Conservation (phyloP, 2,797 vertebrate species). For the Pitangus sulphuratus region DNA sequence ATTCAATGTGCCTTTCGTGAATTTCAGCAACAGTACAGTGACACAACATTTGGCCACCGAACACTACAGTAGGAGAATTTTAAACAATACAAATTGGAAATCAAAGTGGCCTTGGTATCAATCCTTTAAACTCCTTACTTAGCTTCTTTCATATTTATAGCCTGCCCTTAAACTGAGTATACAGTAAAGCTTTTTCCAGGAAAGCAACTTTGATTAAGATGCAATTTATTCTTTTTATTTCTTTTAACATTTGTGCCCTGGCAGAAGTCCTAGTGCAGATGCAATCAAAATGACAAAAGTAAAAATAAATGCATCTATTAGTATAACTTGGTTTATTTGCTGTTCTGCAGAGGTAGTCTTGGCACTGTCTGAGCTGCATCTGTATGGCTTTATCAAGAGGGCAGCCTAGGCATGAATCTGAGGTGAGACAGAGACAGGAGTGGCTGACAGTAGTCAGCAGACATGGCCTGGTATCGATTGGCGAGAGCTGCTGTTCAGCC, state of each 20-base stretch:
- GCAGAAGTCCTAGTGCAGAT: neutral
- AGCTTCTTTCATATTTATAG: neutral
- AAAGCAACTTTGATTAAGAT: slow-evolving; percentile 8
- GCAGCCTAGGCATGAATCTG: neutral
- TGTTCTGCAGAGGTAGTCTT: neutral
- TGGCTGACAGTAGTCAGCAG: neutral
- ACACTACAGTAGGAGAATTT: neutral
- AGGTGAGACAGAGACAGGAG: neutral
- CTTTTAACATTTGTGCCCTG: neutral
- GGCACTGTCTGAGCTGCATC: neutral
- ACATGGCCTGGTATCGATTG: fast-evolving
- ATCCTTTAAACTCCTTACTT: neutral
- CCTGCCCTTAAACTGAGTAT: neutral
- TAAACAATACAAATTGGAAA: neutral
- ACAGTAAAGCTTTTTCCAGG: neutral
- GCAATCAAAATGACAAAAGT: neutral
- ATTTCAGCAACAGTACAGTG: neutral
- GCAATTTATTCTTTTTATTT: neutral
- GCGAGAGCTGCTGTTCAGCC: neutral
- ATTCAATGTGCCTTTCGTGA: neutral
- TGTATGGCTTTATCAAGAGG: neutral
- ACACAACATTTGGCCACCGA: neutral
- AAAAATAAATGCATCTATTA: neutral
- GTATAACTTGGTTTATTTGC: neutral
- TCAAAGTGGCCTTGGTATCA: neutral